Percentiles rank a stretch among this genome's conserved stretches.
phyloP scores from a whole-genome alignment of 1,140 invertebrate species.

The Microvelia longipes region DNA sequence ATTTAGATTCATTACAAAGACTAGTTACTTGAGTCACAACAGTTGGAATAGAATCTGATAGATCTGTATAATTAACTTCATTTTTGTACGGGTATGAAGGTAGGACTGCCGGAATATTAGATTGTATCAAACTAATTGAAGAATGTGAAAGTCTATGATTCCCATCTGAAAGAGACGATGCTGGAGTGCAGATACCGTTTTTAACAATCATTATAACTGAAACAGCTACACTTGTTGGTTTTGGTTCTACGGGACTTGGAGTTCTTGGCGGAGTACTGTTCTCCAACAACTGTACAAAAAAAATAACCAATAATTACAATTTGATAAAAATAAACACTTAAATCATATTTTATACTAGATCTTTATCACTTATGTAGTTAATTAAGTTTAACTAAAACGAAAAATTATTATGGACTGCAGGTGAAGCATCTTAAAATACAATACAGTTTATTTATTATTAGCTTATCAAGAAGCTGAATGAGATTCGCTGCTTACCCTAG shows the following conservation, averaged over 20 bases:
- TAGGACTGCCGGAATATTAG: too few relatives aligned
- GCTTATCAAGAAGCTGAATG: neutral
- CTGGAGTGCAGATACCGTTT: conserved; percentile 54
- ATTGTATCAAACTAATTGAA: neutral
- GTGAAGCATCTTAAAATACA: neutral
- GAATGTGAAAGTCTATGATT: conserved; percentile 1
- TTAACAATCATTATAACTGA: conserved; percentile 71
- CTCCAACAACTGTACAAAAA: conserved; percentile 31
- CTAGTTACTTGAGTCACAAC: neutral
- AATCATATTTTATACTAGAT: neutral
- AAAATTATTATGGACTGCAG: neutral
- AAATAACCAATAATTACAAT: conserved; percentile 18
- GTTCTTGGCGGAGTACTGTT: conserved; percentile 33
- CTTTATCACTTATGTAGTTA: neutral
- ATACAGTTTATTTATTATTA: conserved; percentile 1
- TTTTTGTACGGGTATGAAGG: too few relatives aligned
- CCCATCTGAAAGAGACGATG: neutral
- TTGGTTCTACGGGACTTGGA: conserved; percentile 30
- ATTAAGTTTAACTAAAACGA: neutral
- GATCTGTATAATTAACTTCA: too few relatives aligned
- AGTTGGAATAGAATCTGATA: neutral
- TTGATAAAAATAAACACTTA: neutral
- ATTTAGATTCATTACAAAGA: too few relatives aligned
- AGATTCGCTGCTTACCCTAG: conserved; percentile 29
- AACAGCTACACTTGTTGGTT: conserved; percentile 30